Percentiles rank a stretch among this genome's conserved stretches.
Conservation (phyloP, 30 jellyfish, hydroid and myxozoan species). For the Aurelia sp. region DNA sequence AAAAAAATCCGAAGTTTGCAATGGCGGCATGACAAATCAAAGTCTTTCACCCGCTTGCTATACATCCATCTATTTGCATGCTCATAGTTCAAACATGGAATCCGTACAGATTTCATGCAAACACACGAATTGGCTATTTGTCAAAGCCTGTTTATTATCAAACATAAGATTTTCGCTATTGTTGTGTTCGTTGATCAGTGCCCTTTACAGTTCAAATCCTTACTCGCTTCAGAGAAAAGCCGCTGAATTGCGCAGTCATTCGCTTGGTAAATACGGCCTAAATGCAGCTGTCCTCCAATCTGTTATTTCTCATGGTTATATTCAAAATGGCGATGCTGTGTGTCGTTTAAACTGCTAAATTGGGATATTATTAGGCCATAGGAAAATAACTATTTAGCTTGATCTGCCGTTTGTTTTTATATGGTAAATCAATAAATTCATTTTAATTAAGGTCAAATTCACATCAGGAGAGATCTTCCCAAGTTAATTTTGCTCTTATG, state of each 20-base stretch:
- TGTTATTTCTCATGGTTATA: neutral
- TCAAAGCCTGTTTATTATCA: conserved; percentile 7
- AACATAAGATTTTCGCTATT: conserved; percentile 19
- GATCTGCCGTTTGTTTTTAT: no score
- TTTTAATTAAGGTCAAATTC: no score
- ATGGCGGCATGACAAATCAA: conserved; percentile 31
- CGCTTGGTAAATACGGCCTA: neutral
- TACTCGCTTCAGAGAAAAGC: conserved; percentile 8
- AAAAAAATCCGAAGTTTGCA: conserved; percentile 2
- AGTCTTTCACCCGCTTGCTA: conserved; percentile 52
- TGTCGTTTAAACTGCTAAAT: no score
- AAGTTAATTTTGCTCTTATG: no score
- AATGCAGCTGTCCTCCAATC: neutral
- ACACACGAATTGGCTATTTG: conserved; percentile 31
- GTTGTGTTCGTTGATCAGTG: neutral
- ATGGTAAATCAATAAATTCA: no score
- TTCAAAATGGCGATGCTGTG: no score
- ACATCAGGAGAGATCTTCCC: no score
- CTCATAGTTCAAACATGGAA: conserved; percentile 10
- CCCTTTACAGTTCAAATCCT: conserved; percentile 3
- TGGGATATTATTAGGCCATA: no score
- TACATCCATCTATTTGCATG: conserved; percentile 24
- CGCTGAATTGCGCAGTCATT: conserved; percentile 1
- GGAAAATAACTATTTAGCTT: no score
- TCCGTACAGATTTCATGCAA: conserved; percentile 20